Evolutionary conservation across 2,888 invertebrate species (phyloP), one percentile per base, ranked within the genome.

Genomic region (Brachynemurus nebulosus): DNA sequence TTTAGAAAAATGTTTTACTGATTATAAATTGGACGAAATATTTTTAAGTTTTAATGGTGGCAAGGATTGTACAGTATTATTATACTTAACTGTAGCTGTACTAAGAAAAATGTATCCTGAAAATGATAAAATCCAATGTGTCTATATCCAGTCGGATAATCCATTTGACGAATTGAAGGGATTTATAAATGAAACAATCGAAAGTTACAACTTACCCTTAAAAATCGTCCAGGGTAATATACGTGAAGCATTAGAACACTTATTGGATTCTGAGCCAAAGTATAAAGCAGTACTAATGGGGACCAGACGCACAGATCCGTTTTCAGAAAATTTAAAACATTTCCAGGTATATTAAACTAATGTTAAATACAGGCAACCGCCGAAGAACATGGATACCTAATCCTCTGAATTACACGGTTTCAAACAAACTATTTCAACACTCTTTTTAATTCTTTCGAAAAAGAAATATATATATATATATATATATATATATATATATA

Each of bases 1-100:
- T 47, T 67, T 83, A 43, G 65, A 69, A 56, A 60, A 75, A 57
- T 76, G 78, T 48, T 72, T 80, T 53, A 60, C 67, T 37, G 58
- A 68, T 40, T 89, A 77, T 61, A 69, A 74, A n/a, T 60, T 79
- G 16, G 72, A 81, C 44, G 81, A 90, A 62, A 68, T 92, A 12
- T 90, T 91, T 56, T 60, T 98, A 21, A 86, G 92, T 19, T 98
- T 97, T 64, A 98, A 98, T 61, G 98, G 98, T 3, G 98, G 98
- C 2, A 98, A 98, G 68, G 98, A 98, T 67, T 97, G 97, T 60
- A 96, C 96, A 0, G 90, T 84, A 0, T 70, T 97, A 11, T 67
- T 98, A 27, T 84, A 90, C 61, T 62, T 91, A 49, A 64, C 70
- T 9, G 63, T 72, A 51, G 67, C 71, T 2, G 67, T 76, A 9